phyloP scores from a whole-genome alignment of 2,113 vertebrate genomes.

The Pardalotus punctatus region DNA sequence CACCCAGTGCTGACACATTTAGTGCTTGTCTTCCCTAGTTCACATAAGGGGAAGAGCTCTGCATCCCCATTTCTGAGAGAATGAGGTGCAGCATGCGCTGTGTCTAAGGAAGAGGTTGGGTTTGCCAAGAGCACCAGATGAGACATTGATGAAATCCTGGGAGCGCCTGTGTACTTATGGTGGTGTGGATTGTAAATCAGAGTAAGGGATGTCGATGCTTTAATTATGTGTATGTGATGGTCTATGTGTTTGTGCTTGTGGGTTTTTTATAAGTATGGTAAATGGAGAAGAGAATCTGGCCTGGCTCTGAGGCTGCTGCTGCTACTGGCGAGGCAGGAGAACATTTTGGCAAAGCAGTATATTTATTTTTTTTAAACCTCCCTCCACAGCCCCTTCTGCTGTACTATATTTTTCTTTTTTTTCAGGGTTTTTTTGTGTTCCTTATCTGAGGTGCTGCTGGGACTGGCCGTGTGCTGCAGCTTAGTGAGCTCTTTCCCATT shows the following conservation, averaged over 20 bases:
- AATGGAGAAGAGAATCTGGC: slow-evolving; percentile 62
- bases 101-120: slow-evolving; percentile 21
- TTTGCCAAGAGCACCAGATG: slow-evolving; percentile 67
- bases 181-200: slow-evolving; percentile 68
- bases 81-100: neutral
- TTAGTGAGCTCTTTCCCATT: slow-evolving; percentile 34
- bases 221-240: slow-evolving; percentile 66
- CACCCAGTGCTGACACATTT: slow-evolving; percentile 26
- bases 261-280: slow-evolving; percentile 63
- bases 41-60: slow-evolving; percentile 10
- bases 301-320: slow-evolving; percentile 54
- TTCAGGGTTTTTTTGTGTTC: slow-evolving; percentile 11
- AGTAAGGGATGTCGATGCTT: slow-evolving; percentile 65
- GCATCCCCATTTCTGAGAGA: slow-evolving; percentile 16
- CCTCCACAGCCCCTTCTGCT: slow-evolving; percentile 33
- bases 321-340: slow-evolving; percentile 34
- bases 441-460: slow-evolving; percentile 62
- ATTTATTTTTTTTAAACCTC: slow-evolving; percentile 42
- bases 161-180: slow-evolving; percentile 63
- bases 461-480: slow-evolving; percentile 47
- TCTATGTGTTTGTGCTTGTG: slow-evolving; percentile 63
- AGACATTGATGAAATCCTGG: slow-evolving; percentile 70
- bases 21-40: neutral
- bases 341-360: slow-evolving; percentile 23
- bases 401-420: slow-evolving; percentile 36